phyloP scores from a whole-genome alignment of 2,888 invertebrate species.

The Diploptera punctata region DNA sequence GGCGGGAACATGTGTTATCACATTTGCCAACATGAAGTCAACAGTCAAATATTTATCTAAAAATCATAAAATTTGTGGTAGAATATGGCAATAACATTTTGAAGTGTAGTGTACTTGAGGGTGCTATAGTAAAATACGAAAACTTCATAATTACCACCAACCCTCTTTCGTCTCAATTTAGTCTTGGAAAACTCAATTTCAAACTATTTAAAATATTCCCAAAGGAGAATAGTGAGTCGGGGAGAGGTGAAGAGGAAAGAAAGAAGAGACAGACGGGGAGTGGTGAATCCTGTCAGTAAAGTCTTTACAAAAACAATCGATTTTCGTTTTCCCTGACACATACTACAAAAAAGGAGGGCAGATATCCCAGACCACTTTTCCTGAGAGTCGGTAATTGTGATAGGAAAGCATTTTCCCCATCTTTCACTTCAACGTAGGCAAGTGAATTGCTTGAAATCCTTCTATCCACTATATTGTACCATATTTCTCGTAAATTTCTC shows the following conservation, averaged over 20 bases:
- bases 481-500: too few species aligned
- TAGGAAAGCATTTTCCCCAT: neutral
- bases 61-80: too few species aligned
- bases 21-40: too few species aligned
- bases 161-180: constrained; percentile 25
- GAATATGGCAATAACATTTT: neutral
- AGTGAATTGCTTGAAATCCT: neutral
- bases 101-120: neutral
- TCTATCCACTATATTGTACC: neutral
- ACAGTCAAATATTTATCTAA: too few species aligned
- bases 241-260: too few species aligned
- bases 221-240: constrained; percentile 10
- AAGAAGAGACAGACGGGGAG: neutral
- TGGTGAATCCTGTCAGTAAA: neutral
- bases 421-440: too few species aligned
- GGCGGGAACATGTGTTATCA: too few species aligned
- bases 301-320: constrained; percentile 17
- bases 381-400: neutral
- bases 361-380: neutral
- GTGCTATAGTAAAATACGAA: constrained; percentile 18
- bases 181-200: constrained; percentile 29
- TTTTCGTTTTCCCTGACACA: constrained; percentile 10
- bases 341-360: neutral
- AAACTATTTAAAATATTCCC: constrained; percentile 30
- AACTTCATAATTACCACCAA: constrained; percentile 27